Evolutionary conservation across 1,140 invertebrate genomes (phyloP).

Genomic region (Cydia splendana): DNA sequence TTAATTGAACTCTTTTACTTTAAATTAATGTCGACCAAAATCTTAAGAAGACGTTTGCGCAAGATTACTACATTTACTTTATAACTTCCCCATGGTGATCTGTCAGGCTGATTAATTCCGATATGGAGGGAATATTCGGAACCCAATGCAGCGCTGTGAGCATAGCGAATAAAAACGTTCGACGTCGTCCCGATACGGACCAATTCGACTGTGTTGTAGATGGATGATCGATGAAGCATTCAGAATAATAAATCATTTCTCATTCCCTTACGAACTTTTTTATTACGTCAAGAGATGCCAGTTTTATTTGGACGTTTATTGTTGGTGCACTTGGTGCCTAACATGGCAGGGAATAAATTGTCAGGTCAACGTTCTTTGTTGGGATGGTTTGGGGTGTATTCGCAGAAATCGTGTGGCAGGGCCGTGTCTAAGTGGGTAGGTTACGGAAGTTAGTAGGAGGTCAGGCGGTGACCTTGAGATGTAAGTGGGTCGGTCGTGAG

Average conservation of each 20-base stretch:
- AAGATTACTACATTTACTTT: slow-evolving; percentile 33
- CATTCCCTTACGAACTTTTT: slow-evolving; percentile 19
- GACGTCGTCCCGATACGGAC: slow-evolving; percentile 36
- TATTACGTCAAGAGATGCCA: slow-evolving; percentile 24
- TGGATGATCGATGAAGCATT: slow-evolving; percentile 48
- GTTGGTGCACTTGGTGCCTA: slow-evolving; percentile 10
- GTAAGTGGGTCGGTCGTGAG: slow-evolving; percentile 76
- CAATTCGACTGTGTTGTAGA: slow-evolving; percentile 39
- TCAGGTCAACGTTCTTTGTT: slow-evolving; percentile 19
- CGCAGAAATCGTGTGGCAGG: background rate
- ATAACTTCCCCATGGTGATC: slow-evolving; percentile 36
- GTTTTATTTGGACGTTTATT: slow-evolving; percentile 29
- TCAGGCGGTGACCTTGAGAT: slow-evolving; percentile 72
- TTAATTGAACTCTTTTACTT: slow-evolving; percentile 28
- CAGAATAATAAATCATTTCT: slow-evolving; percentile 39
- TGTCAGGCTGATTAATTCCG: slow-evolving; percentile 33
- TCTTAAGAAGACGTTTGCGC: slow-evolving; percentile 13
- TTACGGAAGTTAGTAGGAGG: slow-evolving; percentile 71
- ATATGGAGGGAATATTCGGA: slow-evolving; percentile 32
- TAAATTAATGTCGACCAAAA: slow-evolving; percentile 22
- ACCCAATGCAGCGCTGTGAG: background rate
- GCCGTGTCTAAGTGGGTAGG: slow-evolving; percentile 35
- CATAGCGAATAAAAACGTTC: slow-evolving; percentile 37
- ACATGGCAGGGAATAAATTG: background rate
- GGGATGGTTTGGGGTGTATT: background rate